Conservation (phyloP, 2,888 invertebrate species). For the Drosophila emarginata region DNA sequence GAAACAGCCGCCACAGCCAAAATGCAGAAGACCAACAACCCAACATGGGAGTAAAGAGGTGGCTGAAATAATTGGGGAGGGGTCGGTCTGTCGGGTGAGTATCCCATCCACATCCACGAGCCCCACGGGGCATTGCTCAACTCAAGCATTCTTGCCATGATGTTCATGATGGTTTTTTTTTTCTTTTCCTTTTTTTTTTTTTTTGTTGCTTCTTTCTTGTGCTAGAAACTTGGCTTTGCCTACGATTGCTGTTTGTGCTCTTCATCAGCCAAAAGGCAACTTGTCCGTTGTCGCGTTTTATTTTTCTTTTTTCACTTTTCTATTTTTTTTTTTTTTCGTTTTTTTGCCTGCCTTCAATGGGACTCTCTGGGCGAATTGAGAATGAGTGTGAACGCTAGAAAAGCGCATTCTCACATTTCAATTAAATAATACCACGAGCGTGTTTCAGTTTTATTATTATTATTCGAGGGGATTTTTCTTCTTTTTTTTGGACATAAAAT, state of each 20-base stretch:
- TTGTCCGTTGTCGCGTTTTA: conserved; percentile 31
- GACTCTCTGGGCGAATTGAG: conserved; percentile 43
- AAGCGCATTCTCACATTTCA: conserved; percentile 76
- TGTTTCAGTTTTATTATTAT: conserved; percentile 28
- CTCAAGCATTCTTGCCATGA: conserved; percentile 59
- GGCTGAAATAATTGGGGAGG: background rate
- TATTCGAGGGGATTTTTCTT: conserved; percentile 35
- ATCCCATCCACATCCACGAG: conserved; percentile 28
- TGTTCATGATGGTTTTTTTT: conserved; percentile 5
- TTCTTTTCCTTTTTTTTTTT: background rate
- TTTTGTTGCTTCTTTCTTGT: background rate
- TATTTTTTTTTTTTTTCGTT: background rate
- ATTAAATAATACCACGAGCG: conserved; percentile 63
- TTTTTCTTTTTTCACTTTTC: conserved; percentile 3
- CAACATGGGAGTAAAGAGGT: background rate
- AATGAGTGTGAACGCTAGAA: conserved; percentile 44
- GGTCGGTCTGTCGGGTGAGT: conserved; percentile 12
- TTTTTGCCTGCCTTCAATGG: conserved; percentile 43
- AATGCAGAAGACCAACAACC: conserved; percentile 39
- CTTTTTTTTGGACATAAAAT: conserved; percentile 4
- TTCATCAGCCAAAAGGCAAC: conserved; percentile 54
- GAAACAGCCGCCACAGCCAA: conserved; percentile 64
- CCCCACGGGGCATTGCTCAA: conserved; percentile 70
- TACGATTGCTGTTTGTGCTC: conserved; percentile 67
- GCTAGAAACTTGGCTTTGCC: conserved; percentile 49